A percentile compares a stretch with the other conserved stretches of the same genome.
phyloP scores from a whole-genome alignment of 2,113 vertebrate genomes.

The Chaetorhynchus papuensis region DNA sequence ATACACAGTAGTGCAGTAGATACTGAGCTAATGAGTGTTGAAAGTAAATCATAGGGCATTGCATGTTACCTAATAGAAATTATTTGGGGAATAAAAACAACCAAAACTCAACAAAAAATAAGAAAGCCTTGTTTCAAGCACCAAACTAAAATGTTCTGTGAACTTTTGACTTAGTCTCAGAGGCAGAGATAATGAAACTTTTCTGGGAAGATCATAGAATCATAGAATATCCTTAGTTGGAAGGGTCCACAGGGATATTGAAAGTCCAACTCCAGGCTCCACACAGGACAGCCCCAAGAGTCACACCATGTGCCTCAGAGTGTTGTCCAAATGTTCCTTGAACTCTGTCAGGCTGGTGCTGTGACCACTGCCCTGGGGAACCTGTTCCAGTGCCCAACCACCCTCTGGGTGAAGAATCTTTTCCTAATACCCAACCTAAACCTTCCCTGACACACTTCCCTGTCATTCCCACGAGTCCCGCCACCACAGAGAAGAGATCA shows the following conservation, averaged over 20 bases:
- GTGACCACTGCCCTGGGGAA: background rate
- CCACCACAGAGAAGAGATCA: background rate
- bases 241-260: background rate
- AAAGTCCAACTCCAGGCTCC: background rate
- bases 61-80: background rate
- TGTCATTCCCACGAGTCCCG: accelerated
- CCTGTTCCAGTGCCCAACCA: background rate
- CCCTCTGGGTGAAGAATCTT: background rate
- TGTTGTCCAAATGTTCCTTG: background rate
- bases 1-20: background rate
- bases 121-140: background rate
- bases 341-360: background rate
- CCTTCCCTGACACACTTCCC: background rate
- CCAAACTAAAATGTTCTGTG: background rate
- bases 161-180: background rate
- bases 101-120: background rate
- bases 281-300: background rate
- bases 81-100: background rate
- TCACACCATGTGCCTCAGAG: background rate
- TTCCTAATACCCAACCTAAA: background rate
- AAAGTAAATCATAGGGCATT: background rate
- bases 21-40: background rate
- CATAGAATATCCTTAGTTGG: background rate
- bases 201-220: background rate
- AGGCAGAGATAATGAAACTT: background rate